A percentile compares a stretch with the other conserved stretches of the same genome.
Conservation (phyloP, 1,140 invertebrate genomes). For the Notospermus geniculatus region DNA sequence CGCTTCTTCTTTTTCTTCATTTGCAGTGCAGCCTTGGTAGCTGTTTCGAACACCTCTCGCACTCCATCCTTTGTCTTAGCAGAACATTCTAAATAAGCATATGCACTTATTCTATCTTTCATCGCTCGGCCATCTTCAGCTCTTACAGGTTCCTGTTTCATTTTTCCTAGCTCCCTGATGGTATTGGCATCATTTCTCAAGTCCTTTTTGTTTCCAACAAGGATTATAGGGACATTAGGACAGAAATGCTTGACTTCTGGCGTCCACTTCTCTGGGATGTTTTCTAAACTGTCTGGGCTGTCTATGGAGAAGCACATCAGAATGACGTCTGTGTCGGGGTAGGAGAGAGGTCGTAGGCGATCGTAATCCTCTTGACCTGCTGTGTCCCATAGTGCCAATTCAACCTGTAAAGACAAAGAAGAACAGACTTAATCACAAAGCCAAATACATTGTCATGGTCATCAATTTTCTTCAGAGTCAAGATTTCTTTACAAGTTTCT, state of each 20-base stretch:
- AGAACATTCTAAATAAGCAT: constrained; percentile 98
- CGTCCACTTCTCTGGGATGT: constrained; percentile 55
- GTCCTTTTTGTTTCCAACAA: constrained; percentile 58
- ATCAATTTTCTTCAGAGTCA: too few species aligned
- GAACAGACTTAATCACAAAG: too few species aligned
- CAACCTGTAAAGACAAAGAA: constrained; percentile 63
- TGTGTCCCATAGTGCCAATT: constrained; percentile 96
- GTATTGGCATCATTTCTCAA: constrained; percentile 95
- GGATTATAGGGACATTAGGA: constrained; percentile 55
- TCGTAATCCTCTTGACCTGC: constrained; percentile 99
- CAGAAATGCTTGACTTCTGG: constrained; percentile 57
- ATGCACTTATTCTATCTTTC: constrained; percentile 98
- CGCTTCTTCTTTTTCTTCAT: constrained; percentile 59
- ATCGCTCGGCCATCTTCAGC: constrained; percentile 93
- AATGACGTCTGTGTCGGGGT: constrained; percentile 86
- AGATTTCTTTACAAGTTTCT: too few species aligned
- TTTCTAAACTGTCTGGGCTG: constrained; percentile 50
- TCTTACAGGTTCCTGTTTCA: constrained; percentile 99
- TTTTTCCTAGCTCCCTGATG: constrained; percentile 93
- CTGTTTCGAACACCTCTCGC: constrained; percentile 98
- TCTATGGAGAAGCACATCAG: constrained; percentile 53
- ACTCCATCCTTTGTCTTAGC: constrained; percentile 99
- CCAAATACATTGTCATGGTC: too few species aligned
- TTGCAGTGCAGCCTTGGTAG: constrained; percentile 95
- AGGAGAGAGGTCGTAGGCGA: constrained; percentile 89